phyloP scores from a whole-genome alignment of 2,888 invertebrate species.

The Ferrisia virgata region DNA sequence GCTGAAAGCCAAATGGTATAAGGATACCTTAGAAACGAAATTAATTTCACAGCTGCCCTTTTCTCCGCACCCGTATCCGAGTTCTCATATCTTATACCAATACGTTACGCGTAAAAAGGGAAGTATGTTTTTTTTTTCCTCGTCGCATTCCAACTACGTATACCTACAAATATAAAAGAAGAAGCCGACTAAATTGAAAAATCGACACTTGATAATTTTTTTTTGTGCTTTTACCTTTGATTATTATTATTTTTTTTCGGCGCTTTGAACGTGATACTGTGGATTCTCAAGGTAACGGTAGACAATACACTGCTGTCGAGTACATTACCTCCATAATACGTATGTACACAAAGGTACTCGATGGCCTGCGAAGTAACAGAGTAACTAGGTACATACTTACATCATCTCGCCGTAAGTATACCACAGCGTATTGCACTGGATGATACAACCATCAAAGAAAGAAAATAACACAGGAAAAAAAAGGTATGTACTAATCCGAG shows the following conservation, averaged over 20 bases:
- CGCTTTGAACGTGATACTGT: background rate
- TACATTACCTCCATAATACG: no score
- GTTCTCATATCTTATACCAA: no score
- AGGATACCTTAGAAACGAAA: conserved; percentile 5
- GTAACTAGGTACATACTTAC: no score
- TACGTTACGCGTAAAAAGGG: background rate
- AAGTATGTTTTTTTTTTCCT: background rate
- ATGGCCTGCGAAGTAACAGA: background rate
- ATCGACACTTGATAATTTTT: background rate
- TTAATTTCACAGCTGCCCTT: conserved; percentile 7
- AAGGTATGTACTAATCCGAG: background rate
- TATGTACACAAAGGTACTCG: background rate
- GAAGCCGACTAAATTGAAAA: conserved; percentile 14
- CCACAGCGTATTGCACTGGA: no score
- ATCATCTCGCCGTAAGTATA: no score
- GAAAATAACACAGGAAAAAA: background rate
- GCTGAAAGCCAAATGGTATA: background rate
- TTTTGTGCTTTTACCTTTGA: background rate
- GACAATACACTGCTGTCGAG: no score
- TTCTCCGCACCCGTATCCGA: background rate
- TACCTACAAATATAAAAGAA: background rate
- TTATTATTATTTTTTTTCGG: conserved; percentile 5
- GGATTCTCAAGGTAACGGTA: no score
- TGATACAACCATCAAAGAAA: background rate
- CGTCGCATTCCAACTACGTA: no score